Evolutionary conservation across 2,797 vertebrate genomes (phyloP).

Genomic region (Petrocephalus schoutedeni): DNA sequence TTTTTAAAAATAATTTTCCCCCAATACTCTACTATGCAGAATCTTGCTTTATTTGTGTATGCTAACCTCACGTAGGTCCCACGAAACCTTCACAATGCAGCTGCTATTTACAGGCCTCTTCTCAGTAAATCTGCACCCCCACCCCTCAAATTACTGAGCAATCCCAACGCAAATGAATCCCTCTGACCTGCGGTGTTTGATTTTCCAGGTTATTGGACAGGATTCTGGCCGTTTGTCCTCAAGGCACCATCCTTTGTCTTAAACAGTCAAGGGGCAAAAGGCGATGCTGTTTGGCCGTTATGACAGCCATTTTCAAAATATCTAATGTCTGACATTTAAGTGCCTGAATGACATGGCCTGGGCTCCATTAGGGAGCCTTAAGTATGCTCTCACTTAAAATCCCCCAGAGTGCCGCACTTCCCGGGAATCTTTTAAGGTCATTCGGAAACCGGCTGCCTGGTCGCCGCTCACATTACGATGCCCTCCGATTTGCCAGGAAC

Average conservation of each 20-base stretch:
- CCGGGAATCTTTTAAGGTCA: conserved; percentile 24
- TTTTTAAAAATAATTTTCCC: neutral
- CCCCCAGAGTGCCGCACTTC: conserved; percentile 15
- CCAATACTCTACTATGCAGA: neutral
- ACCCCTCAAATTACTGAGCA: neutral
- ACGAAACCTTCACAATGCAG: neutral
- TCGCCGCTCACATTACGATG: neutral
- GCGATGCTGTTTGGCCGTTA: conserved; percentile 23
- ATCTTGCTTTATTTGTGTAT: neutral
- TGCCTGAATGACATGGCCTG: conserved; percentile 22
- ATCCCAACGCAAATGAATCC: conserved; percentile 4
- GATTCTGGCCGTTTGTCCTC: neutral
- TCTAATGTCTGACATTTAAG: conserved; percentile 39
- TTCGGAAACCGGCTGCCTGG: neutral
- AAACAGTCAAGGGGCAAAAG: conserved; percentile 20
- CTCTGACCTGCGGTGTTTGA: neutral
- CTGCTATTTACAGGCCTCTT: neutral
- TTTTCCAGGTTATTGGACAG: conserved; percentile 18
- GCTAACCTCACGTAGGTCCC: neutral
- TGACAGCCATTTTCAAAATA: conserved; percentile 41
- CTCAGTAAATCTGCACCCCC: conserved; percentile 1
- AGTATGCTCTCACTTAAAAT: conserved; percentile 27
- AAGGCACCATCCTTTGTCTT: conserved; percentile 19
- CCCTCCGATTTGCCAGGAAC: neutral
- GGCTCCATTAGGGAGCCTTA: conserved; percentile 30